Evolutionary conservation across 1,140 invertebrate genomes (phyloP), one percentile per base, ranked within the genome.

Genomic region (Plectus sambesii): DNA sequence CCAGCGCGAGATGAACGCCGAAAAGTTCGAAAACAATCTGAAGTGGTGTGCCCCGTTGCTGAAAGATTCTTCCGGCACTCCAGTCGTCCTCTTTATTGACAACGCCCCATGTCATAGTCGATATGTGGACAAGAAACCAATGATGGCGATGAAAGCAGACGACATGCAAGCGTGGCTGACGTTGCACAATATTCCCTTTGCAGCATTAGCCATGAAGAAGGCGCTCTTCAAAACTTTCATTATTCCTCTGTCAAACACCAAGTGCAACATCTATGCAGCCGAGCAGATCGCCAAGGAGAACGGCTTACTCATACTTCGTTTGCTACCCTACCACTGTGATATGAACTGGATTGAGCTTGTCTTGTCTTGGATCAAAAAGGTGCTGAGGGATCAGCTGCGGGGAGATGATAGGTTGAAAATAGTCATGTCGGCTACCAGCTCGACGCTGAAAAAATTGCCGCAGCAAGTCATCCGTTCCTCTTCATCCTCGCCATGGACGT

Each of bases 1-100:
- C 41, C 41, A 42, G 26, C 6, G 20, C 5, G 41, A 42, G 5
- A 42, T 42, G 41, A 42, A 42, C 41, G 41, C 41, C 5, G 41
- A 42, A 23, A 5, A 15, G 15, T 42, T 42, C 36, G 41, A 42
- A 17, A 5, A 22, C 5, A 27, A 42, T 30, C 26, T 42, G 5
- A 5, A 17, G 17, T 15, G 36, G 5, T 5, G 26, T 5, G 8
- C 36, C 6, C 41, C 41, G 17, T 8, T 42, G 15, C 19, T 42
- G 8, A 42, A 17, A 42, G 6, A 20, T 15, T 5, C 26, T 27
- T 25, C 25, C 26, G 41, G 36, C 5, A 42, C n/a, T 6, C n/a
- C 36, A 12, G 5, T 5, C 5, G n/a, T n/a, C n/a, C 17, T 42
- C 25, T 25, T 42, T 5, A 27, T 42, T n/a, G 41, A 42, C 41